Percentiles rank a stretch among this genome's conserved stretches.
Conservation (phyloP, 2,888 invertebrate genomes). For the Xestoiulus laeticollis region DNA sequence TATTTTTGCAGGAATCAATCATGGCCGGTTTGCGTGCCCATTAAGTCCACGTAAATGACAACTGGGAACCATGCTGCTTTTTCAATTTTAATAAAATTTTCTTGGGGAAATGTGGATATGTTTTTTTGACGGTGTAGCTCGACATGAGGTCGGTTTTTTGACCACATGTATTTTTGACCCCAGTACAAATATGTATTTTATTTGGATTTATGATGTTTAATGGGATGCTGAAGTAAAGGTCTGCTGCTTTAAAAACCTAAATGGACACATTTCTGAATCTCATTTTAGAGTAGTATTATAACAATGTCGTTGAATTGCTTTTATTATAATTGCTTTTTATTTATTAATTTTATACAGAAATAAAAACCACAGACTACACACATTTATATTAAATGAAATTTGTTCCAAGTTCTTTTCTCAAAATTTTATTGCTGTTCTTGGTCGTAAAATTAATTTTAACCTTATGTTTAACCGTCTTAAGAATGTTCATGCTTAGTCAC, state of each 20-base stretch:
- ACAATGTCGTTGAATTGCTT: too few relatives aligned
- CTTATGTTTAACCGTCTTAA: neutral
- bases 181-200: neutral
- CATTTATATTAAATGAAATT: too few relatives aligned
- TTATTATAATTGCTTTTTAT: too few relatives aligned
- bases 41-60: neutral
- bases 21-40: neutral
- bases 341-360: too few relatives aligned
- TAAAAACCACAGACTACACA: too few relatives aligned
- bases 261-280: neutral
- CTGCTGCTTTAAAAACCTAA: neutral
- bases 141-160: neutral
- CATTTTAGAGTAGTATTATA: neutral
- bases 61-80: slow-evolving; percentile 1
- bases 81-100: slow-evolving; percentile 17
- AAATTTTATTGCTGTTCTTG: too few relatives aligned
- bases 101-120: neutral
- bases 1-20: neutral
- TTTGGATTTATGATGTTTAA: neutral
- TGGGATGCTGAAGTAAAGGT: neutral
- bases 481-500: neutral
- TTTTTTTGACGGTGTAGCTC: neutral
- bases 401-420: too few relatives aligned
- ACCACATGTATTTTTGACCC: neutral
- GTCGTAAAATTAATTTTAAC: neutral